phyloP scores from a whole-genome alignment of 2,797 vertebrate genomes.

The Aphelocoma californica region DNA sequence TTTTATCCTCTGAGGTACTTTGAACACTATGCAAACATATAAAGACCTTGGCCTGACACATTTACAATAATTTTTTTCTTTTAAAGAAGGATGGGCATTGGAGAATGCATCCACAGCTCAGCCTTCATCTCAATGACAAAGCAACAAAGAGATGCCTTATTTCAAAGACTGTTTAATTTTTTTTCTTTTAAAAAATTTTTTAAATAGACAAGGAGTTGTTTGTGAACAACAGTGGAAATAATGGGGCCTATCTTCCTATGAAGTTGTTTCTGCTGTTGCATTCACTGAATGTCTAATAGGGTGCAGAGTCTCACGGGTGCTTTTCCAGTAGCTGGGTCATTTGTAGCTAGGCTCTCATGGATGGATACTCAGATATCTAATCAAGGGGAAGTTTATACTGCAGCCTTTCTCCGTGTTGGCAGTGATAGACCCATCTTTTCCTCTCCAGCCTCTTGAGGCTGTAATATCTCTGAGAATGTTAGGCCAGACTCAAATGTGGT shows the following conservation, averaged over 20 bases:
- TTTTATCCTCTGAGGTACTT: conserved; percentile 43
- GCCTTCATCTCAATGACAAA: neutral
- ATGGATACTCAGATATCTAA: neutral
- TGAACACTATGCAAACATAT: conserved; percentile 19
- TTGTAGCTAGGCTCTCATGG: neutral
- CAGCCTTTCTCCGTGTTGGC: neutral
- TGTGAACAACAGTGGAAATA: neutral
- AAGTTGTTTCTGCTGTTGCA: neutral
- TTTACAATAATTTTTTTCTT: neutral
- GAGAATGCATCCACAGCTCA: neutral
- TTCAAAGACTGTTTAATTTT: neutral
- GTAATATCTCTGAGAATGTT: neutral
- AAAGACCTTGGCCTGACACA: neutral
- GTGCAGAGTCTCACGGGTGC: neutral
- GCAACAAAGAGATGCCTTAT: neutral
- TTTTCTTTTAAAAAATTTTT: neutral
- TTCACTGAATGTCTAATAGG: neutral
- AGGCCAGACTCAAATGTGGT: neutral
- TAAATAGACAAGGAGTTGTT: neutral
- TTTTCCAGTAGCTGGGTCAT: neutral
- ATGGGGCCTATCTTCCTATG: neutral
- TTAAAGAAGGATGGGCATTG: neutral
- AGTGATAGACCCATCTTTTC: neutral
- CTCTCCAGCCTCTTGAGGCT: neutral
- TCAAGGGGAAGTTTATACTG: neutral